Base-by-base conservation (phyloP, 2,113 vertebrate genomes). In the Saimiri boliviensis region DNA sequence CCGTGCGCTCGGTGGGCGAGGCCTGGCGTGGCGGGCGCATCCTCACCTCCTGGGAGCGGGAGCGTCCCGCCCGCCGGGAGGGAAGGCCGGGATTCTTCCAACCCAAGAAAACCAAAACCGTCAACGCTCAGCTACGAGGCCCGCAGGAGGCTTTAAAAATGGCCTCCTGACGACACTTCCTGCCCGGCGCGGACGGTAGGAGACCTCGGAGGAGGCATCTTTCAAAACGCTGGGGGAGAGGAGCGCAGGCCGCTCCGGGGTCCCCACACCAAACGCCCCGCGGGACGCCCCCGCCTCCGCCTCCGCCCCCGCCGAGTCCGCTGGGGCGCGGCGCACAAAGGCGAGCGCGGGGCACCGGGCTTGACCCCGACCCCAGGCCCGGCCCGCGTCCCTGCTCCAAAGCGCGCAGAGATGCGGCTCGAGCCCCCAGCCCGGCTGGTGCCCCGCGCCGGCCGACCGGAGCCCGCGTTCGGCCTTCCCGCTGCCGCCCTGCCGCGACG, bases 141-240 rank as follows among this genome's bases (percentile, higher is more conserved):
- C 94, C 83, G 73, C 84, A 94, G 95, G 97, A 96, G 97, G 89
- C 97, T 98, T 98, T 98, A 98, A 98, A 98, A 97, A 98, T 98
- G 97, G 97, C 97, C 96, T 98, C 96, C 96, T 95, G 77, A 96
- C 97, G 97, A 86, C 97, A 98, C 96, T 98, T 98, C 97, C 97
- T 98, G 97, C 97, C 63, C 45, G 19, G 5, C 58, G 49, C 81
- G 88, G 66, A 88, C 88, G 70, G 96, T 80, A 87, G 97, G 54
- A 52, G 37, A 25, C 14, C 73, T 89, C 84, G 49, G 45, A 8
- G 91, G 66, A 20, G 3, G 96, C 97, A 93, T 81, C 97, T 6
- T 96, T 89, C 49, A 66, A 94, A 94, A 81, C 80, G 70, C 91
- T 16, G 95, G 93, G 89, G 95, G 82, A 92, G 95, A 91, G 87